Percentiles rank a stretch among this genome's conserved stretches.
Conservation (phyloP, 2,888 invertebrate species). For the Stenichneumon culpator region DNA sequence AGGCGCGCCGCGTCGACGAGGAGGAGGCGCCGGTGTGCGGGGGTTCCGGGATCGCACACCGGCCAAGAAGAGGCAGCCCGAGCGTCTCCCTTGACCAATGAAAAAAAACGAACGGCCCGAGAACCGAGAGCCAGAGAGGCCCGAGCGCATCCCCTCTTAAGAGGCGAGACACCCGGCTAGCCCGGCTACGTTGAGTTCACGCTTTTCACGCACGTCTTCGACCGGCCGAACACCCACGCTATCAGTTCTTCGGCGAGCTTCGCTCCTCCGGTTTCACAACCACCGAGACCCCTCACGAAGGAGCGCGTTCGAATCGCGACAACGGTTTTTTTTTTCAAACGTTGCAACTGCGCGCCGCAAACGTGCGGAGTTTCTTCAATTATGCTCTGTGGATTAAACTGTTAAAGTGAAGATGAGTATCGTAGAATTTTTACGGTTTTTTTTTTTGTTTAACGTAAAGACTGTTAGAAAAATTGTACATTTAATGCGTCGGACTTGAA, state of each 20-base stretch:
- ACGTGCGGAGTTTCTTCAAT: background rate
- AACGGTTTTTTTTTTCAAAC: conserved; percentile 5
- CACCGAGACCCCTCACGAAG: background rate
- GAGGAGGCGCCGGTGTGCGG: conserved; percentile 32
- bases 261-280: conserved; percentile 72
- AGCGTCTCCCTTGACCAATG: conserved; percentile 75
- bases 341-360: background rate
- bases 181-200: conserved; percentile 67
- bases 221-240: conserved; percentile 77
- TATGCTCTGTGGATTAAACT: conserved; percentile 1
- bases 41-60: conserved; percentile 34
- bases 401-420: conserved; percentile 3
- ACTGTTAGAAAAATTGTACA: too few relatives aligned
- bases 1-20: conserved; percentile 48
- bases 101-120: conserved; percentile 70
- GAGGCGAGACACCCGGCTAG: conserved; percentile 66
- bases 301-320: background rate
- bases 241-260: conserved; percentile 81
- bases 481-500: too few relatives aligned
- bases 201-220: conserved; percentile 76
- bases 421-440: background rate
- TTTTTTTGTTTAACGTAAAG: background rate
- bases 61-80: conserved; percentile 69
- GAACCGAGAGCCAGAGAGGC: conserved; percentile 16
- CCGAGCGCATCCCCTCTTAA: conserved; percentile 76